These are phyloP conservation scores for Chrysolina oricalcia DNA, from an alignment of 2,888 invertebrate genomes.

Conservation along the genomic window DNA sequence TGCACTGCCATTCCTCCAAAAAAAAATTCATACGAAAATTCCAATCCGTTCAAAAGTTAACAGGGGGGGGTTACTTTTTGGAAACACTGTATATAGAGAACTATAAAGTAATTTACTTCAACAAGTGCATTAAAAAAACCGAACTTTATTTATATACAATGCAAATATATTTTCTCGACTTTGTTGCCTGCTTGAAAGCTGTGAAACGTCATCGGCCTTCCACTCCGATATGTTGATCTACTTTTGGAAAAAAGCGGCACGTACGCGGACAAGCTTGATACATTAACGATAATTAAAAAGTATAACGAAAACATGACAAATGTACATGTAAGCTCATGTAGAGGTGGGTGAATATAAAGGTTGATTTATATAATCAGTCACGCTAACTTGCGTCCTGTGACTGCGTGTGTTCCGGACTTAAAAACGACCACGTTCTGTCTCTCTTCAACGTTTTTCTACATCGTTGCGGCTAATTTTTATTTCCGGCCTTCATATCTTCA, in stretches of 20 bases:
- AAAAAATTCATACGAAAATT: no score
- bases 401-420: slow-evolving; percentile 62
- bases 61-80: no score
- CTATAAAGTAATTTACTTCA: no score
- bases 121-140: no score
- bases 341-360: slow-evolving; percentile 64
- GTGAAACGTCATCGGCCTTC: slow-evolving; percentile 11
- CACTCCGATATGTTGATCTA: slow-evolving; percentile 23
- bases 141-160: no score
- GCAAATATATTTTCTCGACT: not conserved
- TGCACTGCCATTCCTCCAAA: no score
- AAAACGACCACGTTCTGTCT: slow-evolving; percentile 34
- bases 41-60: no score
- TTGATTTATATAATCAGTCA: slow-evolving; percentile 67
- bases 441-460: slow-evolving; percentile 63
- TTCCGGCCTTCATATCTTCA: slow-evolving; percentile 57
- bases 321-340: slow-evolving; percentile 56
- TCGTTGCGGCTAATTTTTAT: slow-evolving; percentile 64
- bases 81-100: no score
- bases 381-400: slow-evolving; percentile 60
- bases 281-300: slow-evolving; percentile 56
- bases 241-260: slow-evolving; percentile 25
- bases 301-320: slow-evolving; percentile 56
- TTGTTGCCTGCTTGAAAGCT: not conserved
- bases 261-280: slow-evolving; percentile 40